phyloP scores from a whole-genome alignment of 2,888 invertebrate species.

The Hoplodrina blanda region DNA sequence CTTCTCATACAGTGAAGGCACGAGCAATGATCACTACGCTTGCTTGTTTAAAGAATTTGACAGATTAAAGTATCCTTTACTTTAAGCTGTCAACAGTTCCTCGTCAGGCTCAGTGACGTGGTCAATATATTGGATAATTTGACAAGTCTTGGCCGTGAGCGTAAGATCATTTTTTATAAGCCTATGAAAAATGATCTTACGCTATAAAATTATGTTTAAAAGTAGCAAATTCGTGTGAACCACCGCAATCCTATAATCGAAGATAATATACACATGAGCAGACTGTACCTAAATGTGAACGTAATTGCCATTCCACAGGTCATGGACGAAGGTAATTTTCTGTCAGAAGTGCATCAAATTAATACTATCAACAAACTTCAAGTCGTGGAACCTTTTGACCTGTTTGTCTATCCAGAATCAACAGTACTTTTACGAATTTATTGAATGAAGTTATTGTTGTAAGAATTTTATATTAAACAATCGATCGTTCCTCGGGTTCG shows the following conservation, averaged over 20 bases:
- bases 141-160: conserved; percentile 11
- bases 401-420: conserved; percentile 15
- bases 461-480: conserved; percentile 60
- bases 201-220: conserved; percentile 12
- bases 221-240: conserved; percentile 5
- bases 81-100: conserved; percentile 1
- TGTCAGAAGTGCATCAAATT: conserved; percentile 24
- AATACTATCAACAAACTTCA: conserved; percentile 14
- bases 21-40: no score
- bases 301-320: conserved; percentile 38
- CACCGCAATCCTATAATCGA: conserved; percentile 25
- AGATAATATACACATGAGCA: conserved; percentile 37
- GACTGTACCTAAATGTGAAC: conserved; percentile 57
- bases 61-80: conserved; percentile 19
- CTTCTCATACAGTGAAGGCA: no score
- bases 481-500: conserved; percentile 64
- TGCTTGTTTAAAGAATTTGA: conserved; percentile 1
- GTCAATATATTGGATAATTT: conserved; percentile 1
- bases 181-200: background rate
- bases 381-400: conserved; percentile 10
- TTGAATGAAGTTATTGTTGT: conserved; percentile 42
- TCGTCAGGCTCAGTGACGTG: conserved; percentile 9
- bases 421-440: conserved; percentile 47
- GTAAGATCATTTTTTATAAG: no score
- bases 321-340: conserved; percentile 50